Evolutionary conservation across 2,797 vertebrate species (phyloP).

Genomic region (Parotocinclus haroldoi): DNA sequence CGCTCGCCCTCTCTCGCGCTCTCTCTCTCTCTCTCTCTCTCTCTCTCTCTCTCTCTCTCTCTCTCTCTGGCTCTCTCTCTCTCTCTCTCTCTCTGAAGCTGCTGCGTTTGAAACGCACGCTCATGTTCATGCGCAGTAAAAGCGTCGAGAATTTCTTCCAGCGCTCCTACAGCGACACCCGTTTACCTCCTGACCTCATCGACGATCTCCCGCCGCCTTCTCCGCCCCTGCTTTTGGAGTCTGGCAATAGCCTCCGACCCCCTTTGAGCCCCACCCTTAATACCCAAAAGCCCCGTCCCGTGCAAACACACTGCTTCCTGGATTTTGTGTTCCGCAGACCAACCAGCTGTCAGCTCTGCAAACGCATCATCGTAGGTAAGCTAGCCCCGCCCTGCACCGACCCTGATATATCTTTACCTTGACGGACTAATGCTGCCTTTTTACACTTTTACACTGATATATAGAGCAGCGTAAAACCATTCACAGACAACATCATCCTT

Average conservation of each 20-base stretch:
- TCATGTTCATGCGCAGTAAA: conserved; percentile 90
- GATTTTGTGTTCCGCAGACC: conserved; percentile 87
- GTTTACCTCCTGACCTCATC: conserved; percentile 77
- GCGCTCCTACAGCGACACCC: conserved; percentile 80
- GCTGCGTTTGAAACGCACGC: conserved; percentile 82
- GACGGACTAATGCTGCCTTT: too few species aligned
- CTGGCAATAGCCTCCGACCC: conserved; percentile 65
- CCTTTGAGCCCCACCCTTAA: conserved; percentile 70
- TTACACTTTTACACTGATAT: too few species aligned
- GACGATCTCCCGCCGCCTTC: conserved; percentile 73
- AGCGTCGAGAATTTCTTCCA: conserved; percentile 91
- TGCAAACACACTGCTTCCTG: conserved; percentile 83
- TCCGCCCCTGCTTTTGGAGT: conserved; percentile 62
- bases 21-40: too few species aligned
- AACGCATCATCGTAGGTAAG: conserved; percentile 88
- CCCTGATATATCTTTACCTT: too few species aligned
- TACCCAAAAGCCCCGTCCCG: conserved; percentile 61
- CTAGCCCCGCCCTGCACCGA: too few species aligned
- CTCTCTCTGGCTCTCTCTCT: conserved; percentile 29
- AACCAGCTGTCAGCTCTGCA: conserved; percentile 87
- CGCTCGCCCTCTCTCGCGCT: too few species aligned
- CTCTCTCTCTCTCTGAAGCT: conserved; percentile 71
- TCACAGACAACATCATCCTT: too few species aligned
- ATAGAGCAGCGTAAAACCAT: too few species aligned
- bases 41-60: too few species aligned